Conservation (phyloP, 2,113 vertebrate genomes). For the Lichenostomus cassidix region DNA sequence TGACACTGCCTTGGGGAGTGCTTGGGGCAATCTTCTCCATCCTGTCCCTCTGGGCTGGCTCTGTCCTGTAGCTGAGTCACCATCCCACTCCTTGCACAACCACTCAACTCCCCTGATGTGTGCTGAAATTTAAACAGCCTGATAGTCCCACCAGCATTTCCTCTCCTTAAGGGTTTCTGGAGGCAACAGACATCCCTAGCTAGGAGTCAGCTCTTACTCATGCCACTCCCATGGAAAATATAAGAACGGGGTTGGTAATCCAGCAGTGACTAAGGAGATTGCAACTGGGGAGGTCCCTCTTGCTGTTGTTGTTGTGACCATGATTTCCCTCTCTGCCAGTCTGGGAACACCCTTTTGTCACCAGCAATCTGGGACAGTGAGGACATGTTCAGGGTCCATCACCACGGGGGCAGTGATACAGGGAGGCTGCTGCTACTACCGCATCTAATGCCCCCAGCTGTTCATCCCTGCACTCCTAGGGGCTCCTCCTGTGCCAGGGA, state of each 20-base stretch:
- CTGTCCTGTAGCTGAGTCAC: not conserved
- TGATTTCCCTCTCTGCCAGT: not conserved
- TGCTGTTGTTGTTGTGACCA: not conserved
- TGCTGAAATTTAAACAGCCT: not conserved
- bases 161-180: not conserved
- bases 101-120: not conserved
- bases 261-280: constrained; percentile 31
- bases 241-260: constrained; percentile 16
- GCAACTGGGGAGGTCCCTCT: not conserved
- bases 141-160: not conserved
- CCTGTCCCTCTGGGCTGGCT: not conserved
- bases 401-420: rapidly evolving
- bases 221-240: not conserved
- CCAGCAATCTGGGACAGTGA: rapidly evolving
- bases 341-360: not conserved
- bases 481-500: not conserved
- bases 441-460: not conserved
- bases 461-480: not conserved
- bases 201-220: constrained; percentile 50
- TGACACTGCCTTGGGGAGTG: not conserved
- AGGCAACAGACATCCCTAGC: not conserved
- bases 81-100: not conserved
- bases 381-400: not conserved
- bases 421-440: not conserved
- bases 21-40: not conserved